Evolutionary conservation across 2,113 vertebrate genomes (phyloP), one percentile per base, ranked within the genome.

Genomic region (Muscicapa adusta): DNA sequence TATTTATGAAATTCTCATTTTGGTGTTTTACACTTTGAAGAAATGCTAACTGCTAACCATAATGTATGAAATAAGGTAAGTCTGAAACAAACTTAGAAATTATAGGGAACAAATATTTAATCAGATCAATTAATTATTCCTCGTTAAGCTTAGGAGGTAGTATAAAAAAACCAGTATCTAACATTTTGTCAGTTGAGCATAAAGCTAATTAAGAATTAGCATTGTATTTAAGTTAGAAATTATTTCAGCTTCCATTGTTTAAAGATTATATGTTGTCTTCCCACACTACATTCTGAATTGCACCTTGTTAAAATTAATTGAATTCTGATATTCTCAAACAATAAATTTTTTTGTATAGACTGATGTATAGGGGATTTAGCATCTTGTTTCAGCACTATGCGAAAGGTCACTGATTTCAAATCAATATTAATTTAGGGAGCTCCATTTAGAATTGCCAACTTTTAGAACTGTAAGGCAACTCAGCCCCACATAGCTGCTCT

Each of bases 151-250:
- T 84, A 73, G 14, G 23, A 86, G 43, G 38, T 54, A 60, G 14
- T 48, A 45, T 18, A 38, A 94, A 85, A 40, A 72, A 45, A 9
- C 0, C 9, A 81, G 5, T 60, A 85, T 85, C 48, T 47, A 60
- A 6, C 8, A 58, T 77, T 82, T 77, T 14, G 50, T 80, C 61
- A 87, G 48, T 31, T 84, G 23, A 93, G 58, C 28, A 73, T 75
- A 87, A 82, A 71, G 9, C 48, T 91, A 85, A 90, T 94, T 91
- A 85, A 51, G 36, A 74, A 88, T 91, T 92, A 80, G 3, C 18
- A 43, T 68, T 68, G 25, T 72, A 50, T 90, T 90, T 78, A 84
- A 94, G 61, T 66, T 60, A 43, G 34, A 93, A 92, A 86, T 71
- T 73, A 65, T 40, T 4, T 2, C 38, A 61, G 10, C 24, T 84